A percentile compares a stretch with the other conserved stretches of the same genome.
These are phyloP conservation scores for Prosopocoilus inquinatus DNA, from an alignment of 2,888 invertebrate species.

Conservation along the genomic window DNA sequence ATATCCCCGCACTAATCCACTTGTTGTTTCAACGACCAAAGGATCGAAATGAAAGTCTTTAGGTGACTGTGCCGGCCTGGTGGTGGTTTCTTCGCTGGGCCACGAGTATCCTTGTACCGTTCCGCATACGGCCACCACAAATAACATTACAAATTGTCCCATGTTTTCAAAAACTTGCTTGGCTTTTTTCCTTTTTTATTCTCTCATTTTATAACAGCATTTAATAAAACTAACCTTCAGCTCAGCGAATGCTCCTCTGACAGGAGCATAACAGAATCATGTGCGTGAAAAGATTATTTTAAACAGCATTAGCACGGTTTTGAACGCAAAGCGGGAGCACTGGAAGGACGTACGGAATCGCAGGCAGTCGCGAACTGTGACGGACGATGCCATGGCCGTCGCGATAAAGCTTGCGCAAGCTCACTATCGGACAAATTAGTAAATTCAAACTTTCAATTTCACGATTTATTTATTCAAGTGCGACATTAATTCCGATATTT, in stretches of 20 bases:
- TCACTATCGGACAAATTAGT: conserved; percentile 10
- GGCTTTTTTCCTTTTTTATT: background rate
- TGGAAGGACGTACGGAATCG: conserved; percentile 36
- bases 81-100: conserved; percentile 48
- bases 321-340: conserved; percentile 15
- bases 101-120: conserved; percentile 45
- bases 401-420: conserved; percentile 23
- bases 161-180: conserved; percentile 12
- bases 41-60: conserved; percentile 62
- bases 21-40: conserved; percentile 78
- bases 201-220: too few species aligned
- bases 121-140: conserved; percentile 30
- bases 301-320: background rate
- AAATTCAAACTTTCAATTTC: conserved; percentile 9
- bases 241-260: background rate
- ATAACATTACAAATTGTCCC: conserved; percentile 29
- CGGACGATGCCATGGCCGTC: conserved; percentile 28
- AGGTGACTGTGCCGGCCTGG: conserved; percentile 39
- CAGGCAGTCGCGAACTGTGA: conserved; percentile 44
- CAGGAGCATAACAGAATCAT: background rate
- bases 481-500: too few species aligned
- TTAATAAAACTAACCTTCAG: background rate
- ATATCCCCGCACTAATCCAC: conserved; percentile 77
- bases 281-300: background rate
- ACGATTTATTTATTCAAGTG: background rate